Evolutionary conservation across 2,888 invertebrate genomes (phyloP).

Genomic region (Epinotia demarniana): DNA sequence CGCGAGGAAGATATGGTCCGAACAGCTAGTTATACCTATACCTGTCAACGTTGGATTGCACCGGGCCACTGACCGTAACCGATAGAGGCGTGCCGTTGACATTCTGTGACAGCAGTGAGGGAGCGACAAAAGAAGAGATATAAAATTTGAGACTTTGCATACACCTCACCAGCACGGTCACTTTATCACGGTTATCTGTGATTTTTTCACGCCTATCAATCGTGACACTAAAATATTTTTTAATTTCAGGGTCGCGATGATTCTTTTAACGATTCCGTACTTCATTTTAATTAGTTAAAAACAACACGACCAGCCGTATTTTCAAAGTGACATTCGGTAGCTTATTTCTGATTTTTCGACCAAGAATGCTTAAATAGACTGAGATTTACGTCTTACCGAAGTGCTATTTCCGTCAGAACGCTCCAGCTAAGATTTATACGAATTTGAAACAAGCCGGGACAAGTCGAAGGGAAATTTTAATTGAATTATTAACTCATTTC

Average conservation of each 20-base stretch:
- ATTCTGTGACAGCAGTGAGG: no score
- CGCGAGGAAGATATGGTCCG: no score
- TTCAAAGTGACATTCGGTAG: conserved; percentile 68
- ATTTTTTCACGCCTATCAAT: no score
- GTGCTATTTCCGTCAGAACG: conserved; percentile 82
- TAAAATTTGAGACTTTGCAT: no score
- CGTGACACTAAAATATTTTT: neutral
- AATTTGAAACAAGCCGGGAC: conserved; percentile 80
- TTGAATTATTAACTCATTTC: conserved; percentile 79
- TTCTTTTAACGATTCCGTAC: conserved; percentile 2
- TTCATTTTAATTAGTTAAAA: conserved; percentile 21
- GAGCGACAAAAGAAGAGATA: no score
- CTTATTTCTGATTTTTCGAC: conserved; percentile 81
- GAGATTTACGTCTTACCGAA: conserved; percentile 80
- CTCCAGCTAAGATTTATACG: conserved; percentile 80
- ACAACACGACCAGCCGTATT: neutral
- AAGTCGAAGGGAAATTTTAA: conserved; percentile 79
- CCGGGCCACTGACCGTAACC: no score
- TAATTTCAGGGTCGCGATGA: neutral
- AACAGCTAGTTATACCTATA: no score
- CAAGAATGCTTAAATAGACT: conserved; percentile 82
- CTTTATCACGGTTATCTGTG: no score
- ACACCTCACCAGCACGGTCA: no score
- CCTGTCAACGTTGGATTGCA: no score
- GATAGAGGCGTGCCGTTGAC: no score